These are phyloP conservation scores for Trachythela sp. DNA, from an alignment of 64 coral and sea anemone species.

Conservation along the genomic window DNA sequence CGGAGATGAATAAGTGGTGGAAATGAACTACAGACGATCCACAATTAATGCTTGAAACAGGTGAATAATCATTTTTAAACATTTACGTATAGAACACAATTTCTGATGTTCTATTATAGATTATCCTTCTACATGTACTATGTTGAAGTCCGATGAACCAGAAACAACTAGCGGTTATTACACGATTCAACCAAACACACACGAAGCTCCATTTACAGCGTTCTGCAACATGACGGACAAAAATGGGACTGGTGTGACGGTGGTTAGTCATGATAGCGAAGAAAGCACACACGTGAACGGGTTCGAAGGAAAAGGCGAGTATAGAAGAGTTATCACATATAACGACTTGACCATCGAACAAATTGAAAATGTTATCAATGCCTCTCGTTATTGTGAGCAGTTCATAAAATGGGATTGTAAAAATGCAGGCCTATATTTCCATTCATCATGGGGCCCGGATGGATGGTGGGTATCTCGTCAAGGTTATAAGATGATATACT, in stretches of 20 bases:
- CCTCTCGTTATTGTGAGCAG: constrained; percentile 29
- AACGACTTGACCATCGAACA: background rate
- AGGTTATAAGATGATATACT: constrained; percentile 37
- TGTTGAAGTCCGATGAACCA: no score
- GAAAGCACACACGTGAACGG: background rate
- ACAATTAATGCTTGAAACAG: no score
- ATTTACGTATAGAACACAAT: no score
- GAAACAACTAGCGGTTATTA: no score
- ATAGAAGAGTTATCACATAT: constrained; percentile 14
- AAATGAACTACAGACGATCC: no score
- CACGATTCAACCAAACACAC: no score
- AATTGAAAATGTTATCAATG: background rate
- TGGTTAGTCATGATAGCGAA: constrained; percentile 57
- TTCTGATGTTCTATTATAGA: no score
- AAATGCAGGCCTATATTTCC: background rate
- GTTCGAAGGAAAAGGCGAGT: background rate
- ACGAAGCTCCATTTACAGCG: no score
- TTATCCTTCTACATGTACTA: no score
- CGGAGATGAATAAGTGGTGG: no score
- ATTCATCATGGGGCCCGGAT: background rate
- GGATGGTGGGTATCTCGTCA: constrained; percentile 54
- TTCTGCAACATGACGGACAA: constrained; percentile 58
- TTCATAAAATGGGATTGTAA: constrained; percentile 54
- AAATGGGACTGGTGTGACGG: constrained; percentile 39
- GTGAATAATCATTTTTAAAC: no score